These are phyloP conservation scores for Zele albiditarsus DNA, from an alignment of 2,888 invertebrate species.

Conservation along the genomic window DNA sequence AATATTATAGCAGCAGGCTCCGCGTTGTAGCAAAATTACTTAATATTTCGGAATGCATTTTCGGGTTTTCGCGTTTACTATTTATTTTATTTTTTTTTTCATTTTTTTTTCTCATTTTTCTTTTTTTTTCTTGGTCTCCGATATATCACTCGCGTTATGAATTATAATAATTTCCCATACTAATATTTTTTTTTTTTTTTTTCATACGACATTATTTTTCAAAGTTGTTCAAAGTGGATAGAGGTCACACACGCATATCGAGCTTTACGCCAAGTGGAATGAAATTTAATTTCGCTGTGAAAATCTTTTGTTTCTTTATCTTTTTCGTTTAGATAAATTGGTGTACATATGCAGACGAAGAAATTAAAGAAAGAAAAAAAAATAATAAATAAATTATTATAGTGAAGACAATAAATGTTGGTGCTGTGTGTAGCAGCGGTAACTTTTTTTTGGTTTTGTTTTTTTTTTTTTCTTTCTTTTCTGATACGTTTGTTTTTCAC, in stretches of 20 bases:
- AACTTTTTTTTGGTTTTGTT: neutral
- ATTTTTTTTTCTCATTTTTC: neutral
- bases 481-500: neutral
- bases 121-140: neutral
- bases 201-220: neutral
- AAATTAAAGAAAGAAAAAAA: constrained; percentile 1
- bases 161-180: constrained; percentile 7
- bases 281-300: constrained; percentile 42
- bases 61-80: constrained; percentile 33
- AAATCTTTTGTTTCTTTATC: constrained; percentile 23
- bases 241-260: constrained; percentile 36
- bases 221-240: constrained; percentile 19
- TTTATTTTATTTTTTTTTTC: neutral
- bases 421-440: constrained; percentile 6
- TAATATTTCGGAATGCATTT: constrained; percentile 51
- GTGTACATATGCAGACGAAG: neutral
- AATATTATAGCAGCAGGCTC: constrained; percentile 47
- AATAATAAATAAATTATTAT: constrained; percentile 4
- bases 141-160: constrained; percentile 9
- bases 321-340: neutral
- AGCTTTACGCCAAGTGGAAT: constrained; percentile 42
- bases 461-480: neutral
- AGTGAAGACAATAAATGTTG: constrained; percentile 22
- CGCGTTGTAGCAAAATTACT: constrained; percentile 51
- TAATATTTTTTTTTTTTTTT: constrained; percentile 1